These are phyloP conservation scores for Athalia circularis DNA, from an alignment of 2,888 invertebrate genomes.

Conservation along the genomic window DNA sequence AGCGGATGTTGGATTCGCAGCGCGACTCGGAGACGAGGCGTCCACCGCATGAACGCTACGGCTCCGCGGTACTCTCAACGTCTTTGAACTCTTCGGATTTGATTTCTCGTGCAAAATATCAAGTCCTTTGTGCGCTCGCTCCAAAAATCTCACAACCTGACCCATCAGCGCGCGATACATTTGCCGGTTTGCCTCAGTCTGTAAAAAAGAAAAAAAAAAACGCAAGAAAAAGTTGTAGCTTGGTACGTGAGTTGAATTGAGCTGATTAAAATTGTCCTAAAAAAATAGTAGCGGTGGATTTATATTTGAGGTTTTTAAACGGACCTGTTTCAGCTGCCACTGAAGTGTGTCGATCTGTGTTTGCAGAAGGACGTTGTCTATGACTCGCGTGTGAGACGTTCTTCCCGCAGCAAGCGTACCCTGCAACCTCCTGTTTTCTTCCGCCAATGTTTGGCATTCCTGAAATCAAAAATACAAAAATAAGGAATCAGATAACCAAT, in stretches of 20 bases:
- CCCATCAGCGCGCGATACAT: slow-evolving; percentile 85
- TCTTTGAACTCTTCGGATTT: slow-evolving; percentile 62
- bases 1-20: slow-evolving; percentile 52
- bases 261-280: slow-evolving; percentile 52
- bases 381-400: slow-evolving; percentile 71
- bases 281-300: background rate
- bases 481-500: background rate
- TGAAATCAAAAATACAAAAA: slow-evolving; percentile 63
- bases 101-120: slow-evolving; percentile 74
- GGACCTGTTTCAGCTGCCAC: slow-evolving; percentile 85
- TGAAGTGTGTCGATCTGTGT: slow-evolving; percentile 82
- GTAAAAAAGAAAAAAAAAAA: slow-evolving; percentile 65
- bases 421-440: slow-evolving; percentile 73
- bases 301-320: slow-evolving; percentile 46
- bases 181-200: slow-evolving; percentile 83
- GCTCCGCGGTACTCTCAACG: slow-evolving; percentile 74
- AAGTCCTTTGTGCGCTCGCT: slow-evolving; percentile 81
- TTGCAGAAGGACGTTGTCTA: slow-evolving; percentile 80
- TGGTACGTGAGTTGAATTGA: slow-evolving; percentile 37
- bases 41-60: slow-evolving; percentile 76
- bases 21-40: slow-evolving; percentile 59
- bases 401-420: slow-evolving; percentile 64
- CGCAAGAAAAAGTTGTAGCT: slow-evolving; percentile 13
- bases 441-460: slow-evolving; percentile 73
- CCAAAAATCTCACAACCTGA: slow-evolving; percentile 83